phyloP scores from a whole-genome alignment of 1,140 invertebrate genomes.

The Anastrepha obliqua region DNA sequence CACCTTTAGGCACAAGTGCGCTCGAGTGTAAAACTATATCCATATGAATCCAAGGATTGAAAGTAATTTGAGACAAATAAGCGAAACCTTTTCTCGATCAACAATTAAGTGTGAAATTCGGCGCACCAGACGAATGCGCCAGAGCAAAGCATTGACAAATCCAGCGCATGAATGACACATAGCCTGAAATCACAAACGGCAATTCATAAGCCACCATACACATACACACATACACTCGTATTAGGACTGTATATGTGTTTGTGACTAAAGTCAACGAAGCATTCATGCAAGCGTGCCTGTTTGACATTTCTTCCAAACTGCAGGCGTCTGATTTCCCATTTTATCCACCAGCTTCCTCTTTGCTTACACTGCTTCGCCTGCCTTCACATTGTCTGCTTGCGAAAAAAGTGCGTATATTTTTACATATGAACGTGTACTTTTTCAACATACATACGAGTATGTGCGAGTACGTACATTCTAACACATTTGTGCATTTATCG shows the following conservation, averaged over 20 bases:
- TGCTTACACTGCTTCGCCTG: neutral
- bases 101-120: conserved; percentile 28
- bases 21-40: neutral
- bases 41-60: neutral
- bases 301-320: neutral
- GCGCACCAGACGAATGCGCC: conserved; percentile 6
- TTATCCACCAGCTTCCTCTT: neutral
- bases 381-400: neutral
- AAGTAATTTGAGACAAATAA: neutral
- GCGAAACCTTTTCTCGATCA: neutral
- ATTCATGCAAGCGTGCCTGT: conserved; percentile 15
- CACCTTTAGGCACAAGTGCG: no score
- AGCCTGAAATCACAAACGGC: neutral
- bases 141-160: neutral
- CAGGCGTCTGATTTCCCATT: neutral
- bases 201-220: neutral
- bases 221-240: neutral
- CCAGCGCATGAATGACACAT: neutral
- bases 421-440: neutral
- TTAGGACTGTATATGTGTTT: neutral
- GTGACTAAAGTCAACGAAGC: conserved; percentile 2
- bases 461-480: neutral
- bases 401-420: neutral
- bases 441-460: neutral
- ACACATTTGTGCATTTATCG: neutral